Evolutionary conservation across 2,797 vertebrate genomes (phyloP).

Genomic region (Acanthornis magna): DNA sequence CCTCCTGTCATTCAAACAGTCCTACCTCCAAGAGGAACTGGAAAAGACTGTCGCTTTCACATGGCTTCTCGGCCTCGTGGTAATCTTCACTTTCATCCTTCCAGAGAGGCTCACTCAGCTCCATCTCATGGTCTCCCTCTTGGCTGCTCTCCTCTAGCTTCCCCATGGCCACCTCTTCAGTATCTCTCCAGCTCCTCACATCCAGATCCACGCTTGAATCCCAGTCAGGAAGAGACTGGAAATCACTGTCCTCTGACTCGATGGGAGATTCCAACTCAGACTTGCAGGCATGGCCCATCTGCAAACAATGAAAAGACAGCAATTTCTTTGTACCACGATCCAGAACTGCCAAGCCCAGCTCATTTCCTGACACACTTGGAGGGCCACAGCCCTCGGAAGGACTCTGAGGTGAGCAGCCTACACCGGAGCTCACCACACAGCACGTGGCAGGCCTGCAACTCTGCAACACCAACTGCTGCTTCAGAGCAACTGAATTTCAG

Average conservation of each 20-base stretch:
- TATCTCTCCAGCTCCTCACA: slow-evolving; percentile 62
- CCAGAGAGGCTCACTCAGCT: slow-evolving; percentile 48
- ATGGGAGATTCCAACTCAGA: slow-evolving; percentile 46
- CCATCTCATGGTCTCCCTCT: neutral
- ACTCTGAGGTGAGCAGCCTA: neutral
- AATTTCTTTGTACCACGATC: neutral
- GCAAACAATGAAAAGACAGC: slow-evolving; percentile 49
- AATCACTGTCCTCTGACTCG: slow-evolving; percentile 68
- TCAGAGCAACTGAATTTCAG: neutral
- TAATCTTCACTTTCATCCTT: slow-evolving; percentile 30
- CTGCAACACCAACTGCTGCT: neutral
- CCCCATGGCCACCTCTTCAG: slow-evolving; percentile 43
- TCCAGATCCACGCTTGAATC: slow-evolving; percentile 70
- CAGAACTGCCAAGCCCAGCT: neutral
- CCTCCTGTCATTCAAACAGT: slow-evolving; percentile 3
- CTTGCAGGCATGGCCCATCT: slow-evolving; percentile 64
- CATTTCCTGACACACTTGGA: neutral
- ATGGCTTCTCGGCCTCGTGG: slow-evolving; percentile 23
- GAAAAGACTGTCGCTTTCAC: slow-evolving; percentile 27
- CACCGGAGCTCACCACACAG: neutral
- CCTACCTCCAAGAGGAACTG: slow-evolving; percentile 73
- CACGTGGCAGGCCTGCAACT: neutral
- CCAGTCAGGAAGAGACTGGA: slow-evolving; percentile 65
- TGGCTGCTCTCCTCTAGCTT: slow-evolving; percentile 64
- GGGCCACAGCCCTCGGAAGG: neutral